A percentile compares a stretch with the other conserved stretches of the same genome.
Evolutionary conservation across 1,140 invertebrate species (phyloP).

Genomic region (Hylaeus volcanicus): DNA sequence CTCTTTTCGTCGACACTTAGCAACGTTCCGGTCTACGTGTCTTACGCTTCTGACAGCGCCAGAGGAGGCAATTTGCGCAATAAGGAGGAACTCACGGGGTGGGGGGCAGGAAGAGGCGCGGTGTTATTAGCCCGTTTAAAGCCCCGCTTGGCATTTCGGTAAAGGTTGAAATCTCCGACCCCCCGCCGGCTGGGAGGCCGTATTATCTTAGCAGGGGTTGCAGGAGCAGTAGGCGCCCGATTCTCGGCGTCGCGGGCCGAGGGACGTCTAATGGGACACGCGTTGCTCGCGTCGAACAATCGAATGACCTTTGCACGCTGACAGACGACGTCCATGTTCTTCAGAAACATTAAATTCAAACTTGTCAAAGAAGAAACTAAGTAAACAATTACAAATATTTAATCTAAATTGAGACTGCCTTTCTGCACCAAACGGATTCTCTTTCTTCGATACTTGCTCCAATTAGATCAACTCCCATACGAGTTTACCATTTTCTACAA

Average conservation of each 20-base stretch:
- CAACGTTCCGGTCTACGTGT: neutral
- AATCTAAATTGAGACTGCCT: no score
- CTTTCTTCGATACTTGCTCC: no score
- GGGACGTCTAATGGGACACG: slow-evolving; percentile 49
- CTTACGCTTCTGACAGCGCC: slow-evolving; percentile 10
- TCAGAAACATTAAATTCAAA: no score
- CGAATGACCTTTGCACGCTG: slow-evolving; percentile 70
- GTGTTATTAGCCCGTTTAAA: slow-evolving; percentile 75
- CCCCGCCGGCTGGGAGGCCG: slow-evolving; percentile 46
- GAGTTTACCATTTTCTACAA: no score
- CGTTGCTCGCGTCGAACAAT: slow-evolving; percentile 64
- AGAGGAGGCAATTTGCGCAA: slow-evolving; percentile 55
- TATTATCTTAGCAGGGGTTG: slow-evolving; percentile 67
- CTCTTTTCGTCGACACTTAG: no score
- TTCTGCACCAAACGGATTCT: no score
- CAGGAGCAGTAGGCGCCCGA: slow-evolving; percentile 36
- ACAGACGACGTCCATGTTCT: no score
- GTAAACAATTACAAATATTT: no score
- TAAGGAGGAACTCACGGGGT: slow-evolving; percentile 51
- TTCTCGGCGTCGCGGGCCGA: slow-evolving; percentile 35
- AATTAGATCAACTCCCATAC: no score
- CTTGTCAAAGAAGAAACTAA: no score
- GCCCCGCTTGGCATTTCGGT: slow-evolving; percentile 76
- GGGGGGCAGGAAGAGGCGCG: slow-evolving; percentile 35
- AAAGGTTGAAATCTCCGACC: slow-evolving; percentile 75